Conservation (phyloP, 2,113 vertebrate genomes). For the Oncorhynchus nerka region DNA sequence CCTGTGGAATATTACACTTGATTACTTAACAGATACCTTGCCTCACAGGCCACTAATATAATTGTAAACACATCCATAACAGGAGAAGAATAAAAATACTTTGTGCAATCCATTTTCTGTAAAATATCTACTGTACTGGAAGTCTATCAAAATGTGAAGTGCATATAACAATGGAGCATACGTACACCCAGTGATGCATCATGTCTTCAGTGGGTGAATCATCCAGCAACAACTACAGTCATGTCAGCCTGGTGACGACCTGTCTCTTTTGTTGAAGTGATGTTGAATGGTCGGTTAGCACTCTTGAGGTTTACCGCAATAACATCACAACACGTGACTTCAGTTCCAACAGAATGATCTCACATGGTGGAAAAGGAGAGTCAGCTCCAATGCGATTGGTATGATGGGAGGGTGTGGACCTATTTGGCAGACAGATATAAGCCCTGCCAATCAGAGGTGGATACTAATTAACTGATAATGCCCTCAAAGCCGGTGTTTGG, state of each 20-base stretch:
- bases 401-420: constrained; percentile 37
- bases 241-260: constrained; percentile 16
- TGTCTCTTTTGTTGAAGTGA: constrained; percentile 23
- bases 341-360: constrained; percentile 43
- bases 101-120: constrained; percentile 6
- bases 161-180: no score
- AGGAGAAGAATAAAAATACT: constrained; percentile 19
- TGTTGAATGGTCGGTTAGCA: constrained; percentile 55
- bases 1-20: no score
- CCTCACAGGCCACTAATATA: no score
- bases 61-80: constrained; percentile 1
- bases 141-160: no score
- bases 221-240: neutral
- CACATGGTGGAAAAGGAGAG: constrained; percentile 51
- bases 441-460: constrained; percentile 42
- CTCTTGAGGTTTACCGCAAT: constrained; percentile 42
- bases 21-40: no score
- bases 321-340: constrained; percentile 35
- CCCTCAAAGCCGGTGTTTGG: no score
- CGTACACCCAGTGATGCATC: neutral
- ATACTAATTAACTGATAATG: neutral
- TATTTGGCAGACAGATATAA: no score
- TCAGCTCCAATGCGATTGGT: constrained; percentile 43
- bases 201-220: neutral
- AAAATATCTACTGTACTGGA: neutral